Percentiles rank a stretch among this genome's conserved stretches.
phyloP scores from a whole-genome alignment of 2,888 invertebrate species.

The Galerucella nymphaeae region DNA sequence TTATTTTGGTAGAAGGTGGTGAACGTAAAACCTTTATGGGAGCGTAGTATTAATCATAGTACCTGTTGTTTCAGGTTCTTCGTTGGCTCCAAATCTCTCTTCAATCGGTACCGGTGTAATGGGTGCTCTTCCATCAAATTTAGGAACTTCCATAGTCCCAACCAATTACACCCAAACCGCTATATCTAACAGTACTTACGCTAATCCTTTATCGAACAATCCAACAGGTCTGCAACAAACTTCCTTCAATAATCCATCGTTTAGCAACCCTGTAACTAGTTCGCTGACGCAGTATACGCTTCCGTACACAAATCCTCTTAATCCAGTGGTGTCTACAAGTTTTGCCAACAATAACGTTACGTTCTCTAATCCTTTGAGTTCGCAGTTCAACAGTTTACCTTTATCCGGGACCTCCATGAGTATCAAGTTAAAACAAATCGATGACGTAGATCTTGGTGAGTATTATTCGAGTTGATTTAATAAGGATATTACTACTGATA shows the following conservation, averaged over 20 bases:
- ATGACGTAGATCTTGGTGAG: conserved; percentile 76
- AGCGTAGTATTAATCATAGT: no score
- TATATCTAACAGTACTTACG: conserved; percentile 68
- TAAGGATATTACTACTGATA: no score
- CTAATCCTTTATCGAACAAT: conserved; percentile 63
- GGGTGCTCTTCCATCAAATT: conserved; percentile 63
- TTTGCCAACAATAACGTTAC: conserved; percentile 66
- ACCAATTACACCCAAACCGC: conserved; percentile 67
- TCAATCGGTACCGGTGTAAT: conserved; percentile 49
- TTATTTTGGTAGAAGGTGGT: no score
- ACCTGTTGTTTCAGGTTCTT: conserved; percentile 42
- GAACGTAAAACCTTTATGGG: no score
- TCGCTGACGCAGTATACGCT: conserved; percentile 66
- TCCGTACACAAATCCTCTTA: conserved; percentile 54
- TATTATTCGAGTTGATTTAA: not conserved
- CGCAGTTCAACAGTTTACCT: conserved; percentile 68
- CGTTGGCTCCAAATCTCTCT: conserved; percentile 50
- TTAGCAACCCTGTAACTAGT: conserved; percentile 65
- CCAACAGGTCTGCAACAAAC: conserved; percentile 59
- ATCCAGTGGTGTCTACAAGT: conserved; percentile 60
- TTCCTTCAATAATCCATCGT: conserved; percentile 67
- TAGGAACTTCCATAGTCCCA: conserved; percentile 67
- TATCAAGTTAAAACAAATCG: conserved; percentile 78
- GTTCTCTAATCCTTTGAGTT: conserved; percentile 75
- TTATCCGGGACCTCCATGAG: conserved; percentile 64